Percentiles rank a stretch among this genome's conserved stretches.
Conservation (phyloP, 1,140 invertebrate genomes). For the Globodera rostochiensis region DNA sequence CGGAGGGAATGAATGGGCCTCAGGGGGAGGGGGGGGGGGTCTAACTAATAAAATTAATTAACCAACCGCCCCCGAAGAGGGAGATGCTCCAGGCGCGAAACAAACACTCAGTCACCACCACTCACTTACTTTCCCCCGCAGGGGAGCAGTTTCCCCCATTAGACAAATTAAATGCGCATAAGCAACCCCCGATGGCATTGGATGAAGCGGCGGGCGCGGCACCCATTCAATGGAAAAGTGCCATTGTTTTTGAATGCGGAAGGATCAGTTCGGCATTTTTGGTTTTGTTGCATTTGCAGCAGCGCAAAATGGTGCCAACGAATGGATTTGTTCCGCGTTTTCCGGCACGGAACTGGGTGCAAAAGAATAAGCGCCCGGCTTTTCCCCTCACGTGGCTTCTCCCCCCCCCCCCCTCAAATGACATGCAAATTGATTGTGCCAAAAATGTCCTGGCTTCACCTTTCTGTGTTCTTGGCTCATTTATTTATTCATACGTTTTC, state of each 20-base stretch:
- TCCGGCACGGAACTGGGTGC: too few species aligned
- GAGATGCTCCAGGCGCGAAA: conserved; percentile 17
- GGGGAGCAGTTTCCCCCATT: conserved; percentile 10
- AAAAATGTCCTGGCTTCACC: background rate
- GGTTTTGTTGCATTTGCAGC: too few species aligned
- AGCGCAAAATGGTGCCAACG: too few species aligned
- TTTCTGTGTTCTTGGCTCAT: background rate
- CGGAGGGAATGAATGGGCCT: background rate
- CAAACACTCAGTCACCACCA: background rate
- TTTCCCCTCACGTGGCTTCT: too few species aligned
- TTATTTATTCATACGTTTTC: background rate
- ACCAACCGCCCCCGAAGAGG: conserved; percentile 6
- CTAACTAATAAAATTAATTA: conserved; percentile 38
- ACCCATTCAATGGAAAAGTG: too few species aligned
- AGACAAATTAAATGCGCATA: conserved; percentile 35
- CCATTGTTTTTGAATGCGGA: too few species aligned
- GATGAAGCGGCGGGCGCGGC: too few species aligned
- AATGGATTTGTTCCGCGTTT: too few species aligned
- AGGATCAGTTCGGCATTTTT: too few species aligned
- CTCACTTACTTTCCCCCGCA: too few species aligned
- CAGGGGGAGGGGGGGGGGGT: background rate
- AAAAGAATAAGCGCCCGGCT: too few species aligned
- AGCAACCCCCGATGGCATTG: background rate
- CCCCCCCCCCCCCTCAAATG: too few species aligned
- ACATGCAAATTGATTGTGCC: background rate